Base-by-base conservation (phyloP, 2,797 vertebrate species). In the Pantherophis alleghaniensis region DNA sequence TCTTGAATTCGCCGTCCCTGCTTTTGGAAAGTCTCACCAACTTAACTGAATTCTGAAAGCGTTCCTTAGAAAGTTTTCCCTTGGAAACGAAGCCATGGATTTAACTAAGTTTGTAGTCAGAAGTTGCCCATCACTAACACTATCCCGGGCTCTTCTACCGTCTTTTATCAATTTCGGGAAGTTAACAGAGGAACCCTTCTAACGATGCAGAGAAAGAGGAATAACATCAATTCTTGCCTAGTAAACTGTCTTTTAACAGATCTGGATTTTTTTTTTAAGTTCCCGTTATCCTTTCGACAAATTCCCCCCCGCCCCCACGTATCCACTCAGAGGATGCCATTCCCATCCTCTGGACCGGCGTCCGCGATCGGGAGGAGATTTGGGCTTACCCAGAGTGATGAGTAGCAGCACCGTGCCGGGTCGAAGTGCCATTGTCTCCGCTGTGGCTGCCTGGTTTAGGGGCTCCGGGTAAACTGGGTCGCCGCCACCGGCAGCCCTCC, bases 381-480 rank as follows among this genome's bases (percentile, higher is more conserved):
- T 3, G 60, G 18, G 79, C 92, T 94, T 59, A 94, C 93, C 93
- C 60, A 92, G 57, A 32, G 88, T 6, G 53, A 91, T 2, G 24
- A 94, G 63, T 13, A 93, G 88, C 61, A 91, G 55, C 90, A 18
- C 61, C 88, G 79, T 4, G 42, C 59, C 79, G 26, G 5, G 5
- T 16, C 79, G 24, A 56, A 7, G 94, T 16, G 88, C 90, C 94
- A 93, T 94, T 2, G 88, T 66, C 9, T 32, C 32, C 53, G 6
- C 24, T 18, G 1, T 56, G 16, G 26, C 28, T 53, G 22, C 60
- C 42, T 26, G 20, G 18, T 55, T 90, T 63, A 93, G 94, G 86
- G n/a, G 42, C 16, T 51, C 55, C 24, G 24, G 93, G 91, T 10
- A 59, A 69, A 26, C 42, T 93, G 94, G 92, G 93, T 93, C 94